These are phyloP conservation scores for Enteromius radiatus DNA, from an alignment of 2,797 vertebrate genomes.

Conservation along the genomic window DNA sequence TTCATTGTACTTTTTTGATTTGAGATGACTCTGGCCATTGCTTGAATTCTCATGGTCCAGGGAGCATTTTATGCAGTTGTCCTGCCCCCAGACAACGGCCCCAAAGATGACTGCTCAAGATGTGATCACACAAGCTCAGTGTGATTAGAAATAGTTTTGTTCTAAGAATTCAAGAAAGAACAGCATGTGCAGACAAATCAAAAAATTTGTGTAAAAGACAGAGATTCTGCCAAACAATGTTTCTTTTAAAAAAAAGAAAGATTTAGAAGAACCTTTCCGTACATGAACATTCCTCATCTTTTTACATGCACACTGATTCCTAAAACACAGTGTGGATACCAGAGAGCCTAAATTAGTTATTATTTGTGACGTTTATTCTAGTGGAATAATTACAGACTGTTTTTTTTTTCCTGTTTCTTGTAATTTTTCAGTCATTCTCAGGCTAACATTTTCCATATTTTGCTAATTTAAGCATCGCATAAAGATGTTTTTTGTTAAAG, in stretches of 20 bases:
- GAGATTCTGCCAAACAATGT: not conserved
- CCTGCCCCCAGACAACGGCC: not conserved
- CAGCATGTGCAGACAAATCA: slow-evolving; percentile 7
- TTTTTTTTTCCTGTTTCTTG: not conserved
- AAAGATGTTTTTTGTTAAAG: slow-evolving; percentile 22
- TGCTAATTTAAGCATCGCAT: not conserved
- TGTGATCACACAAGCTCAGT: slow-evolving; percentile 17
- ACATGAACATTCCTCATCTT: not conserved
- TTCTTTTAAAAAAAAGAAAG: not conserved
- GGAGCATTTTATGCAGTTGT: not conserved
- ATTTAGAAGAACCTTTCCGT: not conserved
- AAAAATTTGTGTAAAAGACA: slow-evolving; percentile 12
- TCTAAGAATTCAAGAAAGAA: slow-evolving; percentile 14
- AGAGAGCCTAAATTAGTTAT: not conserved
- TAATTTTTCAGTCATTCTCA: not conserved
- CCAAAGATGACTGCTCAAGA: not conserved
- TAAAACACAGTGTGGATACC: not conserved
- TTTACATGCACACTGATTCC: not conserved
- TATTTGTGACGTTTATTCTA: too few relatives aligned
- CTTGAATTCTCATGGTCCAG: not conserved
- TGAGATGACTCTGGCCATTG: not conserved
- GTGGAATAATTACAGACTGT: too few relatives aligned
- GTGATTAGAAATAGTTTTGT: slow-evolving; percentile 19
- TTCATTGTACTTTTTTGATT: slow-evolving; percentile 11
- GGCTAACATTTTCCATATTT: not conserved